Conservation (phyloP, 2,113 vertebrate genomes). For the Meleagris gallopavo region DNA sequence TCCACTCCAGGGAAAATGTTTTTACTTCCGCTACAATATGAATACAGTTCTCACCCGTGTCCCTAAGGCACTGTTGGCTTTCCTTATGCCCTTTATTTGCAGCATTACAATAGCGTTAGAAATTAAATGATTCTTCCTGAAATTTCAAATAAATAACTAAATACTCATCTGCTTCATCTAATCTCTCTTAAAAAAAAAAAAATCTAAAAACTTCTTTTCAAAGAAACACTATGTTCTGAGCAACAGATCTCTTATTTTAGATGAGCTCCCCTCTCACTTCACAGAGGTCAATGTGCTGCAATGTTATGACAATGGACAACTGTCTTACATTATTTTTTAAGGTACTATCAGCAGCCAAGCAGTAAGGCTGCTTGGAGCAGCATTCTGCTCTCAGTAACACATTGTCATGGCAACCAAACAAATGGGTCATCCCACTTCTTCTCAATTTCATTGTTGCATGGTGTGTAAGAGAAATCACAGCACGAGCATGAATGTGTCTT, state of each 20-base stretch:
- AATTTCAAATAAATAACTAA: not conserved
- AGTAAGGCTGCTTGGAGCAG: slow-evolving; percentile 4
- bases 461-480: not conserved
- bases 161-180: accelerated
- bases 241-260: not conserved
- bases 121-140: not conserved
- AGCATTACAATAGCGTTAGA: not conserved
- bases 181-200: too few species aligned
- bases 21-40: not conserved
- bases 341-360: not conserved
- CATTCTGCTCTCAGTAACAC: not conserved
- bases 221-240: not conserved
- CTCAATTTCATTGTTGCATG: not conserved
- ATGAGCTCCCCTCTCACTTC: not conserved
- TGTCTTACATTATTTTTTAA: not conserved
- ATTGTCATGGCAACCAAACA: slow-evolving; percentile 67
- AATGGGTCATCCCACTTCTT: slow-evolving; percentile 48
- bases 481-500: accelerated
- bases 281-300: not conserved
- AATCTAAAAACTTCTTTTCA: not conserved
- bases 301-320: not conserved
- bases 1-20: not conserved
- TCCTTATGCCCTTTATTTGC: not conserved
- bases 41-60: not conserved
- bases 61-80: not conserved